Evolutionary conservation across 2,113 vertebrate species (phyloP), one percentile per base, ranked within the genome.

Genomic region (Puma concolor): DNA sequence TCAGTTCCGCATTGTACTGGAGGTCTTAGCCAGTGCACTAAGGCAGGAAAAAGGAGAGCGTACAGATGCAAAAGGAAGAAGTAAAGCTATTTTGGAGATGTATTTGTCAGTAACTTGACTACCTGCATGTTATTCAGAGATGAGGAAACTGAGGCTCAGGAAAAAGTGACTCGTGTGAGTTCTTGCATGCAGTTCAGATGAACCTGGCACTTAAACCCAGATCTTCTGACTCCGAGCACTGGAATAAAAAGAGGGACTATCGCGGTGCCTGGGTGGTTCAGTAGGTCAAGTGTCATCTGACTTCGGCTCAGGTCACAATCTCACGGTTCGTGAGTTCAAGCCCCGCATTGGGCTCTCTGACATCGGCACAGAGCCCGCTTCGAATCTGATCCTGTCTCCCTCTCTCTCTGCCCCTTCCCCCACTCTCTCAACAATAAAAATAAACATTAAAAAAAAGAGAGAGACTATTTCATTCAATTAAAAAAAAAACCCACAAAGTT

Each of bases 401-500:
- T 60, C 57, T 60, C 57, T 60, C 57, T 60, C 57, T 60, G 21
- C 57, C 57, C 17, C 57, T 23, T 23, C 57, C 57, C 57, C 57
- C 21, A 60, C 17, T 60, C 19, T 60, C 57, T 60, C 57, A 60
- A 60, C 21, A 60, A 60, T 60, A 60, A 60, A 60, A 60, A 60
- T 60, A 10, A 60, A 60, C 57, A 23, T 60, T 60, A 60, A 60
- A 60, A 21, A 88, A 74, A 57, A 72, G 27, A 74, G 57, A 72
- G 36, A 36, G 16, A 38, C 31, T 79, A 19, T 83, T 74, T 91
- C 14, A 74, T 91, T 90, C 25, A 54, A 21, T 69, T 66, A 74
- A 74, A 91, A 96, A 96, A 95, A 74, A 54, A 48, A 10, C 7
- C 57, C 36, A 27, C 63, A 64, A 92, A 95, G 25, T 82, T 96